phyloP scores from a whole-genome alignment of 2,888 invertebrate species.

The Drosophila acutilabella region DNA sequence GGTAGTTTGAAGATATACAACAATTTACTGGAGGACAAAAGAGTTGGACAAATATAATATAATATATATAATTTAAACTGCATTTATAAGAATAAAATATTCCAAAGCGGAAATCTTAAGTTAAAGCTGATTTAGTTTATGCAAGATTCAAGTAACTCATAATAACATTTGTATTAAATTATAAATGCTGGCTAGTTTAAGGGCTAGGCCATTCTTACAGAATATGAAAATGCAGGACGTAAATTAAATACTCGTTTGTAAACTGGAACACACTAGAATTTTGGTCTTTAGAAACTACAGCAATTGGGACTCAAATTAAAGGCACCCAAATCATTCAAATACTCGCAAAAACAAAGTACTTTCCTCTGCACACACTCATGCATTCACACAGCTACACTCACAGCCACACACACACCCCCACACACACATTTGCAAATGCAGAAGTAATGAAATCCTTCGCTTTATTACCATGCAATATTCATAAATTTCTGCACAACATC shows the following conservation, averaged over 20 bases:
- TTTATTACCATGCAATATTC: conserved; percentile 78
- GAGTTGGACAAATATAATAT: too few relatives aligned
- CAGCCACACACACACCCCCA: conserved; percentile 15
- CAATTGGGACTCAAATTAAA: conserved; percentile 32
- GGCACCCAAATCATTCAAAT: conserved; percentile 45
- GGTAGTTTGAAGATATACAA: too few relatives aligned
- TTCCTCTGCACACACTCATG: conserved; percentile 4
- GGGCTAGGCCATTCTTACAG: neutral
- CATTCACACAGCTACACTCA: conserved; percentile 6
- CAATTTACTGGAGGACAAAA: too few relatives aligned
- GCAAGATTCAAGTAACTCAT: too few relatives aligned
- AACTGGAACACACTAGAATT: neutral
- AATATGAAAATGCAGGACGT: neutral
- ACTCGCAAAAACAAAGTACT: conserved; percentile 31
- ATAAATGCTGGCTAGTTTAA: too few relatives aligned
- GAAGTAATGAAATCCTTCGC: conserved; percentile 75
- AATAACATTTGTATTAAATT: too few relatives aligned
- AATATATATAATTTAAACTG: too few relatives aligned
- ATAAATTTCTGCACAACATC: conserved; percentile 76
- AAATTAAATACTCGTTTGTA: neutral
- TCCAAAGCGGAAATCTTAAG: too few relatives aligned
- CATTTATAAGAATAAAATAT: too few relatives aligned
- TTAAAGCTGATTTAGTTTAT: too few relatives aligned
- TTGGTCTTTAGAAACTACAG: conserved; percentile 11
- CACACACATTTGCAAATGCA: conserved; percentile 44